Base-by-base conservation (phyloP, 2,797 vertebrate species). In the Taenioides sp. region DNA sequence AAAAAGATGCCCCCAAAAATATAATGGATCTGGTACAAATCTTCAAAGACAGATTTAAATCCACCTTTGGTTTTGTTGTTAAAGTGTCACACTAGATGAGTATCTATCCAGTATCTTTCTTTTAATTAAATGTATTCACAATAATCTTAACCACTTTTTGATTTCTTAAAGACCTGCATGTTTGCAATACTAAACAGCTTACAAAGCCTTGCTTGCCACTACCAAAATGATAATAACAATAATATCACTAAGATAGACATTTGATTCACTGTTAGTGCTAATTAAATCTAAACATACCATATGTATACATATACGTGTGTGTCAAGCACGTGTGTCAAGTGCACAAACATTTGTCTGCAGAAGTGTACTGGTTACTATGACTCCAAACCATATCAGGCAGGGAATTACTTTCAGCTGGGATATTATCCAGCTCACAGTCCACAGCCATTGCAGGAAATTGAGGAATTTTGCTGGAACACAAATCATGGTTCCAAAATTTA, bases 371-470 rank as follows among this genome's bases (percentile, higher is more conserved):
- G 81, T 59, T 72, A 69, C 68, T 80, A 72, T 81, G 79, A 85
- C 81, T 70, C 69, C 67, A 75, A 87, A 79, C 65, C 67, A 70
- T 79, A 77, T 73, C 71, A 76, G 68, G 50, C 77, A 79, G 64
- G 55, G 77, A 88, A 86, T 87, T 72, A 76, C 73, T 82, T 79
- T 91, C 88, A 93, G 84, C 85, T 90, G 86, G 78, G 76, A 84
- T 87, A 69, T 87, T 81, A 88, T 85, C 69, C 43, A 47, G 71
- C 76, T 84, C 76, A 72, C 76, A 76, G 74, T 74, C 83, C 67
- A 18, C 73, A 77, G 72, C 82, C 65, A 72, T 73, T 78, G 74
- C 86, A 91, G 90, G 92, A 93, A 91, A 93, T 91, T 91, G 79
- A 80, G 85, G 78, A 80, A 87, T 87, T 84, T 89, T 84, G 74